These are phyloP conservation scores for Lagocephalus sceleratus DNA, from an alignment of 2,797 vertebrate genomes.

Conservation along the genomic window DNA sequence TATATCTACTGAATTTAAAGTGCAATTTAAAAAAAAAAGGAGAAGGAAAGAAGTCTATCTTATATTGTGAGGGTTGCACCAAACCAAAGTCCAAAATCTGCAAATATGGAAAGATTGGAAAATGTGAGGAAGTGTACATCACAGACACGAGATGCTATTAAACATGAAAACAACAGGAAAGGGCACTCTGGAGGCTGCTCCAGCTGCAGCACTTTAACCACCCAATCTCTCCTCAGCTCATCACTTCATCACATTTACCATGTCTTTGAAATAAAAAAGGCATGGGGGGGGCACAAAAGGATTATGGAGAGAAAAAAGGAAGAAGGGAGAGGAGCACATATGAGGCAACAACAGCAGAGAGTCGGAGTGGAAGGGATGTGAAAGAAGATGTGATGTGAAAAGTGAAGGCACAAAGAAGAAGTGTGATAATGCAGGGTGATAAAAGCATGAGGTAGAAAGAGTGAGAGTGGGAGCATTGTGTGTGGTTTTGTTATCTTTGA, in stretches of 20 bases:
- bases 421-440: slow-evolving; percentile 1
- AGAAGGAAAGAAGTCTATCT: no score
- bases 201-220: neutral
- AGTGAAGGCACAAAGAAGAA: neutral
- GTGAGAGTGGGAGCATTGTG: neutral
- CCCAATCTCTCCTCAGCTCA: neutral
- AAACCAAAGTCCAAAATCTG: slow-evolving; percentile 17
- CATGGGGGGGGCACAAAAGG: neutral
- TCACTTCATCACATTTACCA: neutral
- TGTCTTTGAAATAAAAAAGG: neutral
- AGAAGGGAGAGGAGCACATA: neutral
- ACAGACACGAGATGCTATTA: slow-evolving; percentile 17
- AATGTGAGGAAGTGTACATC: neutral
- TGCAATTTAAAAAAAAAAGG: no score
- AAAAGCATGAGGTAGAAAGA: neutral
- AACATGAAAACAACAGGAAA: slow-evolving; percentile 25
- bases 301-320: neutral
- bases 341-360: no score
- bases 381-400: neutral
- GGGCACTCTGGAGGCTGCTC: slow-evolving; percentile 3
- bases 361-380: no score
- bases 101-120: slow-evolving; percentile 10
- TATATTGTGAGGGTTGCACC: no score
- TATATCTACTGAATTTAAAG: no score
- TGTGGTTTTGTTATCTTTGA: slow-evolving; percentile 18